Conservation (phyloP, 2,888 invertebrate species). For the Plebejus argus region DNA sequence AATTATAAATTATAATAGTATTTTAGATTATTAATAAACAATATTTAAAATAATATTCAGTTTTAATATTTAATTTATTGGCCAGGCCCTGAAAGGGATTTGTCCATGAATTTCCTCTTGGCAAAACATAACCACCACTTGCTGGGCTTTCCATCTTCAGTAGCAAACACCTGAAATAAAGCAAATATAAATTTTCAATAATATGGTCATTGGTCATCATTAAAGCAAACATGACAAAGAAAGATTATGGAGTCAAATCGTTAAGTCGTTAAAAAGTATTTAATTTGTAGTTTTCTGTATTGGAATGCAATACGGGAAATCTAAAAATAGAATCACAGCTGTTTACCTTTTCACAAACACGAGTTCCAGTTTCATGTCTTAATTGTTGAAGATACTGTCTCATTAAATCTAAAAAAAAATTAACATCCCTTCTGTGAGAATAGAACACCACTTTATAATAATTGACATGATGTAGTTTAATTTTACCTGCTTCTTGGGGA, state of each 20-base stretch:
- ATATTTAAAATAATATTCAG: conserved; percentile 38
- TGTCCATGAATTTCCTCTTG: conserved; percentile 99
- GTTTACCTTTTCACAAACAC: conserved; percentile 93
- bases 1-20: conserved; percentile 6
- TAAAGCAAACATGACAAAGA: neutral
- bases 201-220: neutral
- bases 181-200: neutral
- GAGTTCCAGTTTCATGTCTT: conserved; percentile 95
- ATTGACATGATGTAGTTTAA: neutral
- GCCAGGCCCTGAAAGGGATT: conserved; percentile 94
- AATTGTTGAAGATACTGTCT: conserved; percentile 96
- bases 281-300: neutral
- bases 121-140: conserved; percentile 99
- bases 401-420: conserved; percentile 88
- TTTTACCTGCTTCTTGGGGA: conserved; percentile 88
- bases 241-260: neutral
- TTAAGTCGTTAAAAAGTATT: neutral
- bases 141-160: conserved; percentile 96
- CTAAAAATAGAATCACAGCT: conserved; percentile 27
- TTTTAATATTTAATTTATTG: conserved; percentile 72
- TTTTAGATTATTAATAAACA: neutral
- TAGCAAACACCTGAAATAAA: conserved; percentile 84
- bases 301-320: neutral
- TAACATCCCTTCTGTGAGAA: neutral
- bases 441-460: neutral